Evolutionary conservation across 2,113 vertebrate species (phyloP), one percentile per base, ranked within the genome.

Genomic region (Hemicordylus capensis): DNA sequence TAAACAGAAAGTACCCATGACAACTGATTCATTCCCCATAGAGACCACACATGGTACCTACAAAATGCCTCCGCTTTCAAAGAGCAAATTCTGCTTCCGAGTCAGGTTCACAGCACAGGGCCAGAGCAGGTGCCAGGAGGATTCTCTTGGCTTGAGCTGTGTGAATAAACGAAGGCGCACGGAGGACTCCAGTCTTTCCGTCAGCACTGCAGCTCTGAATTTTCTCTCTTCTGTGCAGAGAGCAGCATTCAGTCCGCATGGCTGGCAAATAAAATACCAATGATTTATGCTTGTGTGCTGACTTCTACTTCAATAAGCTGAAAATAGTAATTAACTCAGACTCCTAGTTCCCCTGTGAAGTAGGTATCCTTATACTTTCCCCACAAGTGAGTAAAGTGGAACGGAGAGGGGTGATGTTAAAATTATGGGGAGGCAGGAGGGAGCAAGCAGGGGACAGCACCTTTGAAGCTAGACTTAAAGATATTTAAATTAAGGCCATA

Each of bases 281-380:
- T 88, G 85, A 82, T 92, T 90, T 89, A 79, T 84, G 87, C 80
- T 87, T 89, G 34, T 42, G 66, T 63, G 1, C 0, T 93, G 63
- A 56, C n/a, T 66, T 93, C 81, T 87, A 85, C 82, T 39, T 86
- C 64, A 73, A 51, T 28, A 77, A 2, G 80, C 59, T 66, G 56
- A 76, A 93, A 93, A 78, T 44, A 79, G 72, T 82, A 89, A 88
- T 93, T 93, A 93, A 88, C 91, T 92, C 91, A 90, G 83, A 72
- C 84, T 93, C 86, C 72, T 86, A 83, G 34, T 93, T 86, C 86
- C 83, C 79, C 63, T 87, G 87, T 83, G 72, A 58, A 26, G 20
- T 2, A 54, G 58, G 24, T 19, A n/a, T 58, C 44, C 66, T 86
- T 59, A 81, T 31, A 28, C n/a, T n/a, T 31, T 76, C 76, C 74